Conservation (phyloP, 2,888 invertebrate genomes). For the Nasonia oneida region DNA sequence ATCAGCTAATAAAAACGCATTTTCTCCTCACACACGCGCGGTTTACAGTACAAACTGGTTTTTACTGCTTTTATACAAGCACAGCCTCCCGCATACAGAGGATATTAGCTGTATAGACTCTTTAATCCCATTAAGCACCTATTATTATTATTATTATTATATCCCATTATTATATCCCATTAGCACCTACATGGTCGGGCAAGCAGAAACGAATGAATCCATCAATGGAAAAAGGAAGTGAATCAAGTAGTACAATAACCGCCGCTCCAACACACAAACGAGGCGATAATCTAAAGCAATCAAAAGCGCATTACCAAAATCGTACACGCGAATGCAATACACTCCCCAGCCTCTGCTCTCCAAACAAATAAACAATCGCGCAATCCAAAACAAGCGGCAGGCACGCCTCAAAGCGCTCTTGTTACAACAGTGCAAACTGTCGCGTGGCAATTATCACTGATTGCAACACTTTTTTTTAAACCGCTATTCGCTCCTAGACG, state of each 20-base stretch:
- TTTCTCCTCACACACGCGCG: not conserved
- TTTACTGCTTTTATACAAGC: slow-evolving; percentile 5
- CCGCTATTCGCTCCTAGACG: not conserved
- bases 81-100: not conserved
- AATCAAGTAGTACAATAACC: not conserved
- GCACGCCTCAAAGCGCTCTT: not conserved
- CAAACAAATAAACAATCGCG: not conserved
- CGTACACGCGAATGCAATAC: not conserved
- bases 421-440: not conserved
- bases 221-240: slow-evolving; percentile 1
- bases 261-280: not conserved
- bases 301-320: not conserved
- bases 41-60: slow-evolving; percentile 19
- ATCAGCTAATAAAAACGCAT: slow-evolving; percentile 22
- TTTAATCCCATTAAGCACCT: slow-evolving; percentile 3
- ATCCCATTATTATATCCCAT: too few species aligned
- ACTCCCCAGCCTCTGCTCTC: not conserved
- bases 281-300: not conserved
- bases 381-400: not conserved
- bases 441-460: not conserved
- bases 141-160: too few species aligned
- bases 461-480: not conserved
- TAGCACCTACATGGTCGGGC: not conserved
- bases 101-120: not conserved
- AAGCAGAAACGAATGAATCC: slow-evolving; percentile 1